A percentile compares a stretch with the other conserved stretches of the same genome.
Conservation (phyloP, 2,888 invertebrate genomes). For the Cryptus viduatorius region DNA sequence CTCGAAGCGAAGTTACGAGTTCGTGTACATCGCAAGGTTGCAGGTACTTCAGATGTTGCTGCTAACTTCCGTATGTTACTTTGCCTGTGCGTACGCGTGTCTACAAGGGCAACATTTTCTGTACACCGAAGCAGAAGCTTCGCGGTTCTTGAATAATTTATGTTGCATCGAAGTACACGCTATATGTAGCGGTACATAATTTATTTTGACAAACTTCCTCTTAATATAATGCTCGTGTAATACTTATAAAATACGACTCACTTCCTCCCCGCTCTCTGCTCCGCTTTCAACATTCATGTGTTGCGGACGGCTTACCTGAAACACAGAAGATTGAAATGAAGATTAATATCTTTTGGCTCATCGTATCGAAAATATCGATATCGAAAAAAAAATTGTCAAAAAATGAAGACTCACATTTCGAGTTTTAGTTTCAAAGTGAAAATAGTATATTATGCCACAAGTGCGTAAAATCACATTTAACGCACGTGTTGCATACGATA, state of each 20-base stretch:
- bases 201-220: not conserved
- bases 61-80: not conserved
- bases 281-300: not conserved
- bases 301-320: not conserved
- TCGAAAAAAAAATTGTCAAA: no score
- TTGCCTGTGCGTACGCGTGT: not conserved
- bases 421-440: no score
- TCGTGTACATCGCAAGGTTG: slow-evolving; percentile 2
- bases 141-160: not conserved
- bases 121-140: not conserved
- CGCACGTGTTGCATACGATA: no score
- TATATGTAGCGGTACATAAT: not conserved
- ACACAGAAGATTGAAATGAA: not conserved
- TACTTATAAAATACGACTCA: not conserved
- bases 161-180: not conserved
- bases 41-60: not conserved
- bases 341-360: not conserved
- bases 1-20: not conserved
- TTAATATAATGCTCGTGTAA: not conserved
- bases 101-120: not conserved
- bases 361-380: no score
- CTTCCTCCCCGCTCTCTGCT: not conserved
- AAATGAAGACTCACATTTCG: no score
- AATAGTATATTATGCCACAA: no score
- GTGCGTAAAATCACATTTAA: no score